Evolutionary conservation across 2,113 vertebrate species (phyloP).

Genomic region (Ciconia stormi): DNA sequence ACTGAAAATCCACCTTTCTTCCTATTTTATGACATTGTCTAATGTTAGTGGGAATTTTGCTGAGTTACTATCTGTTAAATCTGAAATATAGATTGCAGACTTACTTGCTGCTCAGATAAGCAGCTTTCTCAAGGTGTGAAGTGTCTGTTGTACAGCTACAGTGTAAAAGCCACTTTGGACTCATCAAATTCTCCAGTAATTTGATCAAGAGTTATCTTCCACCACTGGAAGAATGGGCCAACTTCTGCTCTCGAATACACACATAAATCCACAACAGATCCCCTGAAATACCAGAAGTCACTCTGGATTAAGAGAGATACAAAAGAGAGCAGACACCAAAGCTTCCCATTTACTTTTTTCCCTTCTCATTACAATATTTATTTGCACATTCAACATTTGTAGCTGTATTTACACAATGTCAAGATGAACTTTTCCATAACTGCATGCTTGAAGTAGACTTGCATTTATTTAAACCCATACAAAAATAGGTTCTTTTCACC

Average conservation of each 20-base stretch:
- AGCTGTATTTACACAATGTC: not conserved
- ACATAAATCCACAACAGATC: not conserved
- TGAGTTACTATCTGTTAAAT: not conserved
- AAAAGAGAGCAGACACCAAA: not conserved
- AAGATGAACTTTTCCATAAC: slow-evolving; percentile 3
- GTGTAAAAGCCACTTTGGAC: not conserved
- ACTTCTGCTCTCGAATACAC: not conserved
- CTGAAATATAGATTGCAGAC: not conserved
- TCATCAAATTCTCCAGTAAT: not conserved
- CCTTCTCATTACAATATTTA: not conserved
- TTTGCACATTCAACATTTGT: not conserved
- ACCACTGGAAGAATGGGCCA: not conserved
- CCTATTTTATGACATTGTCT: not conserved
- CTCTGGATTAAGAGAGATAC: not conserved
- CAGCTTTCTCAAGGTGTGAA: not conserved
- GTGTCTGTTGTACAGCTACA: not conserved
- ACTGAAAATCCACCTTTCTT: not conserved
- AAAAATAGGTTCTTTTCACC: slow-evolving; percentile 17
- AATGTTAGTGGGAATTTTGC: not conserved
- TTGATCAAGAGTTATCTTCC: not conserved
- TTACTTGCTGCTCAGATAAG: not conserved
- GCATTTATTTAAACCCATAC: slow-evolving; percentile 7
- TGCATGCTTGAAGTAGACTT: not conserved
- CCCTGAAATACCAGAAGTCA: not conserved
- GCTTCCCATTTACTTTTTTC: not conserved